Evolutionary conservation across 2,888 invertebrate species (phyloP).

Genomic region (Drosophila prostipennis): DNA sequence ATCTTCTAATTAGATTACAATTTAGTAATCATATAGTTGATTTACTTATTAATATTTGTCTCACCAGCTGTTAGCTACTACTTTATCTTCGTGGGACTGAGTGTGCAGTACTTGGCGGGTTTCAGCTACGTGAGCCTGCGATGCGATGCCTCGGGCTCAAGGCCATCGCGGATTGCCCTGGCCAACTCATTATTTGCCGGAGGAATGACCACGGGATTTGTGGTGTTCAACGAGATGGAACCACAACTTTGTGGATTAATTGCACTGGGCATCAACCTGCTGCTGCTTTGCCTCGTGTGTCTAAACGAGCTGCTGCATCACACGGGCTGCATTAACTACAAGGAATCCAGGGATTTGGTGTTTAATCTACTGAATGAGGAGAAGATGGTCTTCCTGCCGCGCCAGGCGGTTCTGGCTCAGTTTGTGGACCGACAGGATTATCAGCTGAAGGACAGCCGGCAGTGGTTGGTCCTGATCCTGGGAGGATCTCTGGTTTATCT

Average conservation of each 20-base stretch:
- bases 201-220: slow-evolving; percentile 70
- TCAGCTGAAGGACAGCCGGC: slow-evolving; percentile 60
- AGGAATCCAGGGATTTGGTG: slow-evolving; percentile 74
- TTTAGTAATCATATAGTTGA: too few species aligned
- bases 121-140: slow-evolving; percentile 78
- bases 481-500: slow-evolving; percentile 58
- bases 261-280: slow-evolving; percentile 58
- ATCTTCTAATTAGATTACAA: too few species aligned
- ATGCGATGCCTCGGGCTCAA: slow-evolving; percentile 63
- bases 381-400: slow-evolving; percentile 66
- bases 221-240: slow-evolving; percentile 75
- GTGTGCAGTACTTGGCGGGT: slow-evolving; percentile 68
- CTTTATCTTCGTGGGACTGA: slow-evolving; percentile 72
- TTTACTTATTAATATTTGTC: too few species aligned
- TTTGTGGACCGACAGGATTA: slow-evolving; percentile 74
- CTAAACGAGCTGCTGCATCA: slow-evolving; percentile 77
- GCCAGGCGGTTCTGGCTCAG: slow-evolving; percentile 63
- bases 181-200: slow-evolving; percentile 67
- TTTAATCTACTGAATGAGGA: slow-evolving; percentile 79
- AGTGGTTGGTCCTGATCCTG: slow-evolving; percentile 66
- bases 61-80: slow-evolving; percentile 72
- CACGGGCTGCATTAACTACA: slow-evolving; percentile 68
- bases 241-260: slow-evolving; percentile 67
- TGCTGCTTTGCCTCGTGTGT: slow-evolving; percentile 57
- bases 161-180: slow-evolving; percentile 72